A percentile compares a stretch with the other conserved stretches of the same genome.
phyloP scores from a whole-genome alignment of 37 sponge, comb jelly and placozoan genomes.

The Diacarnus erythraeanus region DNA sequence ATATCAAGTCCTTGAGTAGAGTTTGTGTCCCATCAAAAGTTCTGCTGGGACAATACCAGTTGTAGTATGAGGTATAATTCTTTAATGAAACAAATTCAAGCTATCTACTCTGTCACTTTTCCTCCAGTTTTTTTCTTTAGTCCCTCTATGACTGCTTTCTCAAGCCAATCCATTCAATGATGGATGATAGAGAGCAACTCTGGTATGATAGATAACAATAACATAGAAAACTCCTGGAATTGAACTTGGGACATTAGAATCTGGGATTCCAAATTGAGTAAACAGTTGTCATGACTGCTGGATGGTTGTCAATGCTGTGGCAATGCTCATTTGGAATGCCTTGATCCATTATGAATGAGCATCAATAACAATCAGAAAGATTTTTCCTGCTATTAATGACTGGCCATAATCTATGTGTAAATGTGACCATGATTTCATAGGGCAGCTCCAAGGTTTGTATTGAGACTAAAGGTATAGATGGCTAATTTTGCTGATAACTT shows the following conservation, averaged over 20 bases:
- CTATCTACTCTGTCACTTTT: not conserved
- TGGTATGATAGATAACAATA: constrained; percentile 18
- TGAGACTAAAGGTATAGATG: too few relatives aligned
- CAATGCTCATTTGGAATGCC: not conserved
- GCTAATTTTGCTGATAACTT: too few relatives aligned
- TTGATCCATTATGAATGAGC: constrained; percentile 57
- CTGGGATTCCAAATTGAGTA: constrained; percentile 15
- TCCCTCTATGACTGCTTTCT: constrained; percentile 42
- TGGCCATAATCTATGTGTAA: too few relatives aligned
- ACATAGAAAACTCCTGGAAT: constrained; percentile 26
- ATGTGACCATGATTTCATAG: too few relatives aligned
- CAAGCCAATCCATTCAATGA: constrained; percentile 42
- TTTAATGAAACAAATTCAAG: constrained; percentile 29
- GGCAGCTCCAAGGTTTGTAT: too few relatives aligned
- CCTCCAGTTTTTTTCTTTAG: constrained; percentile 20
- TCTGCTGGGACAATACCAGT: constrained; percentile 36
- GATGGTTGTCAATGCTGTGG: not conserved
- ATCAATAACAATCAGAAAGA: constrained; percentile 33
- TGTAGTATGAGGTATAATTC: too few relatives aligned
- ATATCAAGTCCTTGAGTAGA: constrained; percentile 26
- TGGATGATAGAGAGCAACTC: too few relatives aligned
- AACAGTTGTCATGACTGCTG: constrained; percentile 22
- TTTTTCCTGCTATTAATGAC: too few relatives aligned
- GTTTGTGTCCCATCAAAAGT: constrained; percentile 38
- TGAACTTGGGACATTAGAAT: constrained; percentile 41